phyloP scores from a whole-genome alignment of 2,888 invertebrate genomes.

The Ypsolopha sequella region DNA sequence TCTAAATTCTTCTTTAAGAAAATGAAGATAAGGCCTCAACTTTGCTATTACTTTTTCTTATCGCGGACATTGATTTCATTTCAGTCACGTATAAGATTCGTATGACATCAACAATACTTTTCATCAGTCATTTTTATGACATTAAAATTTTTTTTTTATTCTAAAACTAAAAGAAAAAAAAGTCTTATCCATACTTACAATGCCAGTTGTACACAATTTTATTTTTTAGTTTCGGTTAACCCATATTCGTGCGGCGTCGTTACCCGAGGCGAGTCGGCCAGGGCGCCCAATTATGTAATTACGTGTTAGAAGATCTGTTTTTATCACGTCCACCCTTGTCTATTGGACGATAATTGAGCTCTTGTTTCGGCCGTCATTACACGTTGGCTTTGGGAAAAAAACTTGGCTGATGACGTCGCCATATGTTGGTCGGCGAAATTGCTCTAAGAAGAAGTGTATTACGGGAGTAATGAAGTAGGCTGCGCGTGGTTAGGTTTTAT shows the following conservation, averaged over 20 bases:
- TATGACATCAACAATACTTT: too few relatives aligned
- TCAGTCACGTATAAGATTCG: too few relatives aligned
- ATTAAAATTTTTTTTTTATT: not conserved
- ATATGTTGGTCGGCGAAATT: constrained; percentile 17
- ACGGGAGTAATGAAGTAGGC: too few relatives aligned
- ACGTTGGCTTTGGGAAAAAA: constrained; percentile 16
- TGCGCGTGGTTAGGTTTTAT: too few relatives aligned
- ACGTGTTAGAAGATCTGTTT: constrained; percentile 69
- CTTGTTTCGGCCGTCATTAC: constrained; percentile 56
- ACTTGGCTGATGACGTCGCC: constrained; percentile 16
- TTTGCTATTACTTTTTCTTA: too few relatives aligned
- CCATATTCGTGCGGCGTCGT: constrained; percentile 64
- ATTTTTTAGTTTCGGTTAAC: constrained; percentile 51
- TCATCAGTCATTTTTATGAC: not conserved
- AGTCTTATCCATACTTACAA: constrained; percentile 19
- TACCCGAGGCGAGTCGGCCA: constrained; percentile 45
- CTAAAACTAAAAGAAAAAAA: not conserved
- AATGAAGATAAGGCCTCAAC: too few relatives aligned
- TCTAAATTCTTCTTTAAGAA: too few relatives aligned
- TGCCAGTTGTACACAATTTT: constrained; percentile 16
- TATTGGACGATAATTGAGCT: constrained; percentile 63
- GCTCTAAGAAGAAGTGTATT: too few relatives aligned
- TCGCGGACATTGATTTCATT: too few relatives aligned
- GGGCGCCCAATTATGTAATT: constrained; percentile 68
- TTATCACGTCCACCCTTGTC: constrained; percentile 71